Percentiles rank a stretch among this genome's conserved stretches.
Evolutionary conservation across 2,888 invertebrate genomes (phyloP).

Genomic region (Parnassius smintheus): DNA sequence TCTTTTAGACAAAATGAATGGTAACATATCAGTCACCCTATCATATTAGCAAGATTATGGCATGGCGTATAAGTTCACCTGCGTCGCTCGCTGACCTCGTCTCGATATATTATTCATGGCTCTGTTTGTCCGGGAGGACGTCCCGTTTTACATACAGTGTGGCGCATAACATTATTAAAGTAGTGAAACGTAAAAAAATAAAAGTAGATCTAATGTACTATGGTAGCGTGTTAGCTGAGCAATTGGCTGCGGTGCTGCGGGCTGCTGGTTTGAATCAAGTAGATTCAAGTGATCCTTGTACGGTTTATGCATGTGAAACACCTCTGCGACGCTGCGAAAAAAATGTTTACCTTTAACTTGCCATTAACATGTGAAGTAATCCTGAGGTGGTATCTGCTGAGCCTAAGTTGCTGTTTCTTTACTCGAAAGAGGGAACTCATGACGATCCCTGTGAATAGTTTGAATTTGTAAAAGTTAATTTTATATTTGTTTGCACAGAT

Average conservation of each 20-base stretch:
- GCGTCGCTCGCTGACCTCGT: conserved; percentile 32
- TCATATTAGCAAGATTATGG: conserved; percentile 34
- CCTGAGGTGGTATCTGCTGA: too few species aligned
- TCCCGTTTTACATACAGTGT: conserved; percentile 1
- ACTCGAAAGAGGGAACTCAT: too few species aligned
- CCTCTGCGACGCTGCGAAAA: background rate
- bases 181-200: too few species aligned
- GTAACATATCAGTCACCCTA: conserved; percentile 27
- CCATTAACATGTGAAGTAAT: too few species aligned
- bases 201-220: background rate
- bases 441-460: too few species aligned
- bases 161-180: conserved; percentile 4
- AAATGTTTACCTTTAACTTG: background rate
- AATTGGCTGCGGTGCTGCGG: background rate
- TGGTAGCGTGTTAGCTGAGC: background rate
- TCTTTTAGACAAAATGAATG: conserved; percentile 8
- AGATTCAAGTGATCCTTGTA: too few species aligned
- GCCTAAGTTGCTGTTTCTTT: too few species aligned
- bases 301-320: too few species aligned
- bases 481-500: too few species aligned
- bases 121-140: conserved; percentile 7
- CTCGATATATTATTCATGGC: conserved; percentile 31
- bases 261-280: too few species aligned
- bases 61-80: conserved; percentile 35
- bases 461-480: too few species aligned